These are phyloP conservation scores for Xanthorhoe spadicearia DNA, from an alignment of 2,888 invertebrate species.

Conservation along the genomic window DNA sequence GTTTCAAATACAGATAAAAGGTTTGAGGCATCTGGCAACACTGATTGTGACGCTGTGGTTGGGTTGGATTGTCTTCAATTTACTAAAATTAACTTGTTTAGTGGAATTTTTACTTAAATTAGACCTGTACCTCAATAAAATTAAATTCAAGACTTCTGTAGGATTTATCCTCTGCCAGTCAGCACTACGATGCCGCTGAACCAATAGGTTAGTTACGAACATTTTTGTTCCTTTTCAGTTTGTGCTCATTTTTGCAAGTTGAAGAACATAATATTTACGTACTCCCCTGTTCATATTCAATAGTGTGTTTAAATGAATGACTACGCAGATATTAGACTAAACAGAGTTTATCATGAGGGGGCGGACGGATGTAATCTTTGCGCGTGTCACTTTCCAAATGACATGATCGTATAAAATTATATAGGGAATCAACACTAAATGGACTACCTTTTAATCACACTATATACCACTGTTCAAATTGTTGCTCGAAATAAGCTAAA, in stretches of 20 bases:
- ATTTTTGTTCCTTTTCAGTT: not conserved
- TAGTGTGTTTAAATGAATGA: not conserved
- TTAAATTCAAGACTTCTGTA: not conserved
- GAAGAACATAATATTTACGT: not conserved
- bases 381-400: not conserved
- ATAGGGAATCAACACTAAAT: too few relatives aligned
- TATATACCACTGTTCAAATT: too few relatives aligned
- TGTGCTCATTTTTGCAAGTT: not conserved
- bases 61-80: not conserved
- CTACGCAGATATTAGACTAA: not conserved
- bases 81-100: not conserved
- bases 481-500: too few relatives aligned
- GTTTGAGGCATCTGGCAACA: too few relatives aligned
- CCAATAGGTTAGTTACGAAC: not conserved
- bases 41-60: not conserved
- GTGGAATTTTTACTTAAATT: not conserved
- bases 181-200: not conserved
- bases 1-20: too few relatives aligned
- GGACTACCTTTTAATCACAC: too few relatives aligned
- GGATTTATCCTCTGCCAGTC: not conserved
- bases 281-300: not conserved
- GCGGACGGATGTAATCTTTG: conserved; percentile 1
- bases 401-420: not conserved
- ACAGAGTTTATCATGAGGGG: conserved; percentile 1
- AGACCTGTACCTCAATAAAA: not conserved